A percentile compares a stretch with the other conserved stretches of the same genome.
Conservation (phyloP, 1,140 invertebrate species). For the Pseudomyrmex cubaensis region DNA sequence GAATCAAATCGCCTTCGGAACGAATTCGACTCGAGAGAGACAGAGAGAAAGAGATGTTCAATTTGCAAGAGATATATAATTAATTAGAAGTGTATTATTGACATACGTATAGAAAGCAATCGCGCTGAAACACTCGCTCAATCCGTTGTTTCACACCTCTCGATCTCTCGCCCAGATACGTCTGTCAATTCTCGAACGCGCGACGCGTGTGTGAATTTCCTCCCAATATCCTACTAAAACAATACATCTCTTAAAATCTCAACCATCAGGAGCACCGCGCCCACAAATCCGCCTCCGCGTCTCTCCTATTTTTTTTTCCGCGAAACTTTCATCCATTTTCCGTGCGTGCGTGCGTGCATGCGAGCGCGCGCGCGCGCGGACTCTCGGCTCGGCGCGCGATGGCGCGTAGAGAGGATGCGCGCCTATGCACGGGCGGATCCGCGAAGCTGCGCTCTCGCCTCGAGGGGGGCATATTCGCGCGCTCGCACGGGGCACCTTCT, state of each 20-base stretch:
- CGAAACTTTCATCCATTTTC: conserved; percentile 20
- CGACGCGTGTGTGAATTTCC: not conserved
- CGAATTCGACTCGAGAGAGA: not conserved
- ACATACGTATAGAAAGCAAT: not conserved
- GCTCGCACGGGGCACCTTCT: conserved; percentile 68
- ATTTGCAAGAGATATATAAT: conserved; percentile 12
- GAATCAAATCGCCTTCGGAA: conserved; percentile 6
- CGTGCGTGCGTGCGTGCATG: conserved; percentile 5
- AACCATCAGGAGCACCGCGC: no score
- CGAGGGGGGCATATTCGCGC: conserved; percentile 63
- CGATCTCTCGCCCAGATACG: no score
- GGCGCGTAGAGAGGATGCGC: conserved; percentile 51
- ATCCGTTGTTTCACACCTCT: not conserved
- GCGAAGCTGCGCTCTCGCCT: conserved; percentile 46
- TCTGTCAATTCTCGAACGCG: no score
- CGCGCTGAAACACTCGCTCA: not conserved
- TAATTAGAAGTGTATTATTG: conserved; percentile 2
- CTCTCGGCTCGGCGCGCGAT: conserved; percentile 28
- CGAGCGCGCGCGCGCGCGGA: not conserved
- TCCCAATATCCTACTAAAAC: not conserved
- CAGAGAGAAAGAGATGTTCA: no score
- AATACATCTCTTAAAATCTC: not conserved
- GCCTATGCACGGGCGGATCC: conserved; percentile 72
- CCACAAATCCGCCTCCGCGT: conserved; percentile 2
- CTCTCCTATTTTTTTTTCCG: not conserved